Evolutionary conservation across 2,888 invertebrate species (phyloP), one percentile per base, ranked within the genome.

Genomic region (Ganaspis brasiliensis): DNA sequence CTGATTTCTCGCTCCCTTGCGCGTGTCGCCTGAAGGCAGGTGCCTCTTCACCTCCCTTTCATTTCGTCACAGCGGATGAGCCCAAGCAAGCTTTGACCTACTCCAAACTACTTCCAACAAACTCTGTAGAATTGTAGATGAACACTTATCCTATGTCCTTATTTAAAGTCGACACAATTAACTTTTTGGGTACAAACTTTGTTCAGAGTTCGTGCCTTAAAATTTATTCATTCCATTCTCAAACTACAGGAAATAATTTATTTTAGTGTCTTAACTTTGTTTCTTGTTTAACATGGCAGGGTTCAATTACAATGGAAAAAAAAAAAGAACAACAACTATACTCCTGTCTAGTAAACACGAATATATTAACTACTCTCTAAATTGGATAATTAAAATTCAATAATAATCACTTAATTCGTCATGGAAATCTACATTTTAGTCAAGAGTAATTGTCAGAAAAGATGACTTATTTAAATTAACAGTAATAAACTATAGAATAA

Each of bases 1-100:
- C 67, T 67, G 67, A 67, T 67, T 67, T 67, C 45, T 67, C 67
- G 67, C 67, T 67, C 67, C 67, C 67, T 67, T 67, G 67, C 67
- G 67, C 67, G 67, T 67, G 67, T 67, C 67, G 67, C 67, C 67
- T 67, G 45, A 67, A 67, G 67, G 67, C 67, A 67, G 67, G 67
- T 45, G 67, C 45, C 67, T 67, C 67, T 14, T 67, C 45, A 45
- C 67, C 67, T 67, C 67, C 67, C 45, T 45, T 24, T 24, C 45
- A 40, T 67, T 40, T 67, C 67, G 67, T 67, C 67, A 67, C 45
- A 67, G 67, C 67, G 67, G 45, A 67, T 67, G 67, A 67, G 45
- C 67, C 67, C 45, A 67, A 67, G 52, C 52, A 52, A 45, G 67
- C 67, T 67, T 67, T 67, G 67, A 67, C 67, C 67, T 67, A 67